These are phyloP conservation scores for Tachysurus fulvidraco DNA, from an alignment of 2,113 vertebrate species.

Conservation along the genomic window DNA sequence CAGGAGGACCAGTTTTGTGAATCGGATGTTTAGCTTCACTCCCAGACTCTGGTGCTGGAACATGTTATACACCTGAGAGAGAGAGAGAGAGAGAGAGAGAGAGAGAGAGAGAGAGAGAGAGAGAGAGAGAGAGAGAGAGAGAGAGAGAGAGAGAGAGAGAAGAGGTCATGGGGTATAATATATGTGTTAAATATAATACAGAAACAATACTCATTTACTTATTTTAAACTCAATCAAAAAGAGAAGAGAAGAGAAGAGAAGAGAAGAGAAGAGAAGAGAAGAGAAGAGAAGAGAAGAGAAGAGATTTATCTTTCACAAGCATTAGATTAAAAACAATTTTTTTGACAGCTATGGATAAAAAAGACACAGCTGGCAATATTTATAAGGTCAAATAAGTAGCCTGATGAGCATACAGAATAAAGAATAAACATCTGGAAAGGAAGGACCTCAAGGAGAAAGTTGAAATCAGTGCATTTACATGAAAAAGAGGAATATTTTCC, in stretches of 20 bases:
- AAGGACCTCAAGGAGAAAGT: conserved; percentile 24
- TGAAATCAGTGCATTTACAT: conserved; percentile 34
- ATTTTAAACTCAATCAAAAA: neutral
- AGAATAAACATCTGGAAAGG: conserved; percentile 35
- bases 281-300: neutral
- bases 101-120: neutral
- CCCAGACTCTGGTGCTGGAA: conserved; percentile 93
- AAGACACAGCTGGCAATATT: conserved; percentile 32
- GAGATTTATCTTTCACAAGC: neutral
- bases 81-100: conserved; percentile 5
- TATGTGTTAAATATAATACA: neutral
- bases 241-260: neutral
- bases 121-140: conserved; percentile 11
- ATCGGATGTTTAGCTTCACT: conserved; percentile 85
- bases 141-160: neutral
- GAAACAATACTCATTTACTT: neutral
- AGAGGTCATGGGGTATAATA: neutral
- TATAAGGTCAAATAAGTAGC: conserved; percentile 33
- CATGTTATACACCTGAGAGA: conserved; percentile 92
- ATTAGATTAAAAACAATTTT: neutral
- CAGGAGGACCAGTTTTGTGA: conserved; percentile 91
- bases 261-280: neutral
- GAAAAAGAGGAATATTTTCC: conserved; percentile 36
- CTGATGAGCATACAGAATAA: conserved; percentile 26
- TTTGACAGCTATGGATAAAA: conserved; percentile 2